Conservation (phyloP, 2,888 invertebrate species). For the Steinernema scapterisci region DNA sequence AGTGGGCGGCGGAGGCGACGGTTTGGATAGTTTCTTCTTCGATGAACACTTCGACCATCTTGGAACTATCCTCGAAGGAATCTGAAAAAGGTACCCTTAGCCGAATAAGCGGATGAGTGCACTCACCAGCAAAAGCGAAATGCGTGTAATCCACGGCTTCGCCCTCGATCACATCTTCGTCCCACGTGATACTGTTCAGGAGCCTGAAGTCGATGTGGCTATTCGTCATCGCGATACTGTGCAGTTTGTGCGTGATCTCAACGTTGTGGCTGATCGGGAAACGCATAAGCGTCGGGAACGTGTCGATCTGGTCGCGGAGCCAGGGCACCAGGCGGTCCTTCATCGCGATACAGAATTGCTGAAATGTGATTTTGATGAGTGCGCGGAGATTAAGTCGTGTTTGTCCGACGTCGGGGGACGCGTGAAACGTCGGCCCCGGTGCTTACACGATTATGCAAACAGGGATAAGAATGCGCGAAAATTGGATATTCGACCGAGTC, state of each 20-base stretch:
- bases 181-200: conserved; percentile 42
- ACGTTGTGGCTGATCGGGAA: conserved; percentile 38
- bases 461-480: neutral
- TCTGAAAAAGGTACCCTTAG: conserved; percentile 38
- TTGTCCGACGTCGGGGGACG: too few relatives aligned
- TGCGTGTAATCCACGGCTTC: conserved; percentile 17
- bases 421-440: too few relatives aligned
- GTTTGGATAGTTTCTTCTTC: conserved; percentile 63
- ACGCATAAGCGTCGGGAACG: conserved; percentile 51
- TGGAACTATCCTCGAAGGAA: conserved; percentile 46
- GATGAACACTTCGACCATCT: conserved; percentile 62
- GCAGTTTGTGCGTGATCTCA: conserved; percentile 52
- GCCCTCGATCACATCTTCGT: conserved; percentile 39
- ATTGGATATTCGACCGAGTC: too few relatives aligned
- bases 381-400: neutral
- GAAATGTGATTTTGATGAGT: conserved; percentile 28
- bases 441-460: neutral
- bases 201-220: conserved; percentile 56
- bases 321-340: conserved; percentile 58
- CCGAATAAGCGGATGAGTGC: neutral
- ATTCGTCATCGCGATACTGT: conserved; percentile 54
- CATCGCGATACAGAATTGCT: conserved; percentile 62
- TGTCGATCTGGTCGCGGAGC: conserved; percentile 58
- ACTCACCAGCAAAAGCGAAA: conserved; percentile 13
- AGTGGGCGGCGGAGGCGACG: conserved; percentile 61